Conservation (phyloP, 2,113 vertebrate species). For the Oreochromis aureus region DNA sequence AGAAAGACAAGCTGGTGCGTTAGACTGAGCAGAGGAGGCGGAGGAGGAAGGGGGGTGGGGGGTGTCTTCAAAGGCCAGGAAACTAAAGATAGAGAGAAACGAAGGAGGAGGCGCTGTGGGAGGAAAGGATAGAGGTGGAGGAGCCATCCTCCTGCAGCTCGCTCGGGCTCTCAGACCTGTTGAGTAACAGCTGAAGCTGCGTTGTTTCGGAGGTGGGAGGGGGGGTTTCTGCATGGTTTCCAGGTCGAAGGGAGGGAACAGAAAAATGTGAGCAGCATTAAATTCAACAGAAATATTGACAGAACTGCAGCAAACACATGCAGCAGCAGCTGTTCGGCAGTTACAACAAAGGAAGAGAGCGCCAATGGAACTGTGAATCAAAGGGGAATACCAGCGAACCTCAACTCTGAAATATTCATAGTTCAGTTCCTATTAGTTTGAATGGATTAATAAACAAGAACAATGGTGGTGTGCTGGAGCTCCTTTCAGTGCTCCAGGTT, state of each 20-base stretch:
- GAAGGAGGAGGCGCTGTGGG: neutral
- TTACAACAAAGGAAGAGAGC: too few species aligned
- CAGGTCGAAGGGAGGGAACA: neutral
- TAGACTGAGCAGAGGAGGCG: conserved; percentile 34
- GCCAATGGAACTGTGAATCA: neutral
- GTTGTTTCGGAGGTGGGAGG: rapidly evolving
- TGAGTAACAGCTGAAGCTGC: neutral
- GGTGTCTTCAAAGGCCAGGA: neutral
- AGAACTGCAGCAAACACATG: neutral
- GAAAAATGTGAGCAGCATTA: conserved; percentile 7
- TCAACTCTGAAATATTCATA: neutral
- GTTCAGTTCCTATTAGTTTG: neutral
- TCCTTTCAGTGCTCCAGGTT: neutral
- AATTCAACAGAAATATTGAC: conserved; percentile 31
- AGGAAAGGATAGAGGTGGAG: neutral
- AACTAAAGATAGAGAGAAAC: neutral
- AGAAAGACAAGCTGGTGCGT: conserved; percentile 61
- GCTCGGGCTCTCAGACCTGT: neutral
- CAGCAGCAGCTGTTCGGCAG: conserved; percentile 27
- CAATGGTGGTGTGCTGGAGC: neutral
- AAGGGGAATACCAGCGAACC: neutral
- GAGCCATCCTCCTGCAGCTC: neutral
- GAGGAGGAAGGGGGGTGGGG: neutral
- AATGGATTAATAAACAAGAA: neutral
- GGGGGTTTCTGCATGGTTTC: neutral